phyloP scores from a whole-genome alignment of 2,888 invertebrate genomes.

The Drosophila cracens region DNA sequence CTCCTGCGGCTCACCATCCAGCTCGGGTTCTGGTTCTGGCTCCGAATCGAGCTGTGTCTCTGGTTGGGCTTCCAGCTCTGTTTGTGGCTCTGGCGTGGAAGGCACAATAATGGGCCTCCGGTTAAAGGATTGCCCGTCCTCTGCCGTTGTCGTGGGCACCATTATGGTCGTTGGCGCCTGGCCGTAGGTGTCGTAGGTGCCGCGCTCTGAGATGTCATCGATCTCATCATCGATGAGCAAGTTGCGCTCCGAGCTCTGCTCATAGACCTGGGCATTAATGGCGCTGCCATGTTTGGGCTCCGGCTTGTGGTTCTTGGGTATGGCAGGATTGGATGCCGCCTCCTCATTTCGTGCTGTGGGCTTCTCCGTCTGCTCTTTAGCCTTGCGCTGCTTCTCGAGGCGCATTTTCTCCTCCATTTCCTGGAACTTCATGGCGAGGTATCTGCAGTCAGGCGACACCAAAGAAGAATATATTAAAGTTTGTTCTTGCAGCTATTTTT shows the following conservation, averaged over 20 bases:
- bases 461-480: not conserved
- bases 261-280: slow-evolving; percentile 81
- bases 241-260: slow-evolving; percentile 83
- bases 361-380: slow-evolving; percentile 78
- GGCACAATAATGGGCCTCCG: slow-evolving; percentile 82
- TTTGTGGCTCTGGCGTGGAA: slow-evolving; percentile 72
- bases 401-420: slow-evolving; percentile 94
- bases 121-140: slow-evolving; percentile 66
- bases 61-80: slow-evolving; percentile 12
- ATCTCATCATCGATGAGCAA: slow-evolving; percentile 83
- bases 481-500: not conserved
- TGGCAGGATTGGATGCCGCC: slow-evolving; percentile 49
- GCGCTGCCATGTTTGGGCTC: slow-evolving; percentile 66
- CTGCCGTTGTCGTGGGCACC: slow-evolving; percentile 50
- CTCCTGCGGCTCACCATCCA: slow-evolving; percentile 11
- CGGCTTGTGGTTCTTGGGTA: slow-evolving; percentile 59
- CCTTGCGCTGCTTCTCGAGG: slow-evolving; percentile 87
- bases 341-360: slow-evolving; percentile 80
- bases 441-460: slow-evolving; percentile 86
- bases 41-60: slow-evolving; percentile 15
- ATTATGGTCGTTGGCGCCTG: slow-evolving; percentile 59
- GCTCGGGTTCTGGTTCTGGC: slow-evolving; percentile 19
- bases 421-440: slow-evolving; percentile 92
- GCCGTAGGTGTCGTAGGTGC: slow-evolving; percentile 69
- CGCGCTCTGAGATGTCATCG: slow-evolving; percentile 81